Conservation (phyloP, 2,113 vertebrate genomes). For the human region GRCh38 chr3:48069501-48070000, state of each 20-base stretch:
- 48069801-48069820: background rate
- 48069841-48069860: background rate
- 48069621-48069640: background rate
- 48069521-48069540: background rate
- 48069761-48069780: background rate
- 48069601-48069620: background rate
- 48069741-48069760: constrained; percentile 19
- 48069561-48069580: background rate
- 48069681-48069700: constrained; percentile 22
- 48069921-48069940: background rate
- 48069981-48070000: background rate
- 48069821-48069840: background rate
- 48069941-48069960: background rate
- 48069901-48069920: constrained; percentile 14
- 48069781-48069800: background rate
- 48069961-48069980: background rate
- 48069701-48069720: constrained; percentile 42
- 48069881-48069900: background rate
- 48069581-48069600: background rate
- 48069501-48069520: background rate
- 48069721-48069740: background rate
- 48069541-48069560: background rate
- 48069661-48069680: background rate
- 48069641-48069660: constrained; percentile 20
- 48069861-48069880: background rate